phyloP scores from a whole-genome alignment of 2,888 invertebrate species.

The Diabrotica balteata region DNA sequence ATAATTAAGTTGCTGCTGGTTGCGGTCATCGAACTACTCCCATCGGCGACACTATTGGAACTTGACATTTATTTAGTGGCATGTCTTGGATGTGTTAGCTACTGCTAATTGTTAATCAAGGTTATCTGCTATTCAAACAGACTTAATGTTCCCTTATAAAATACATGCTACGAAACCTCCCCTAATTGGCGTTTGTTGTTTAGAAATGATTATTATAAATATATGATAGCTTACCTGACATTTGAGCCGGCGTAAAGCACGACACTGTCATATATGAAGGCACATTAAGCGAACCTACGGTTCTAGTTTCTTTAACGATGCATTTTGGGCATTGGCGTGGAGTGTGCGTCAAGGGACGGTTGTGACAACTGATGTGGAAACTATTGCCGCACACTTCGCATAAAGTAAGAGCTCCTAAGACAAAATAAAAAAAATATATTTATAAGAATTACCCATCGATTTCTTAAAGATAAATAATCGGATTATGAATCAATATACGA shows the following conservation, averaged over 20 bases:
- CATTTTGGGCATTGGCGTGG: conserved; percentile 63
- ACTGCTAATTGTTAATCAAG: no score
- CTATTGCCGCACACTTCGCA: conserved; percentile 63
- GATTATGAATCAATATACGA: no score
- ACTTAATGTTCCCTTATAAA: no score
- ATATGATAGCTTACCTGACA: conserved; percentile 51
- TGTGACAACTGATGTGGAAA: conserved; percentile 64
- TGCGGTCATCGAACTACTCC: no score
- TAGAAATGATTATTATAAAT: neutral
- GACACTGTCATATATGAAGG: conserved; percentile 56
- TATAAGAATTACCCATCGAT: no score
- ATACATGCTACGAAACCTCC: neutral
- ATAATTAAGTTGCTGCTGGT: no score
- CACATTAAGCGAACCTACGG: conserved; percentile 52
- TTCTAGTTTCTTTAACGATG: conserved; percentile 53
- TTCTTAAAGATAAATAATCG: no score
- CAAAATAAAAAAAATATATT: conserved; percentile 20
- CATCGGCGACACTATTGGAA: no score
- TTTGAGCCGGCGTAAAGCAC: conserved; percentile 50
- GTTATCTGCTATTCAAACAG: no score
- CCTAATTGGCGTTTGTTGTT: neutral
- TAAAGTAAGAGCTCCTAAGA: conserved; percentile 59
- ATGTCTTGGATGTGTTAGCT: no score
- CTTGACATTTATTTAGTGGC: no score
- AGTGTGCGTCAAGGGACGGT: conserved; percentile 60